Evolutionary conservation across 2,113 vertebrate genomes (phyloP).

Genomic region (Mobula hypostoma): DNA sequence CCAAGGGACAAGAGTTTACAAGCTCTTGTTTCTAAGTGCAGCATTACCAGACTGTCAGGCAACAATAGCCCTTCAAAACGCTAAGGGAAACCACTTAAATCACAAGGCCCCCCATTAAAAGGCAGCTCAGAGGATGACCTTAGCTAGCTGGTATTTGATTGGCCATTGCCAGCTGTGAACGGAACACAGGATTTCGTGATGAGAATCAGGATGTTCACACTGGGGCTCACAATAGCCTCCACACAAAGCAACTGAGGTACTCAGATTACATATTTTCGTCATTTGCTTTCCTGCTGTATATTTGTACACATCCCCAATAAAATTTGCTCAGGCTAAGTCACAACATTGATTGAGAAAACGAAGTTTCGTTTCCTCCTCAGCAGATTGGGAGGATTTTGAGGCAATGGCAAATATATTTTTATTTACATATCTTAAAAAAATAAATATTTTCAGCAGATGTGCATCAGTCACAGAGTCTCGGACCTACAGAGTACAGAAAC

Average conservation of each 20-base stretch:
- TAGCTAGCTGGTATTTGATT: neutral
- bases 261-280: neutral
- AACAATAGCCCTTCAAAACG: slow-evolving; percentile 6
- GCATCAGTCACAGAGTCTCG: no score
- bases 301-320: neutral
- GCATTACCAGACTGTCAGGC: no score
- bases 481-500: no score
- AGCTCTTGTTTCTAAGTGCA: neutral
- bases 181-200: neutral
- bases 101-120: neutral
- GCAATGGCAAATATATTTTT: neutral
- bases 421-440: no score
- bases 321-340: neutral
- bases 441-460: no score
- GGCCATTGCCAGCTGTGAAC: neutral
- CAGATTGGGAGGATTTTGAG: neutral
- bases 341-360: neutral
- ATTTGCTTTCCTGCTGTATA: neutral
- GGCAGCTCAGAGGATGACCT: neutral
- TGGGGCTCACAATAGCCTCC: neutral
- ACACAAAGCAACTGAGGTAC: neutral
- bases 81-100: slow-evolving; percentile 6
- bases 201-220: neutral
- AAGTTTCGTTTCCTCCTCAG: neutral
- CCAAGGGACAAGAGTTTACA: neutral